Evolutionary conservation across 2,797 vertebrate species (phyloP), one percentile per base, ranked within the genome.

Genomic region (Rhinoraja longicauda): DNA sequence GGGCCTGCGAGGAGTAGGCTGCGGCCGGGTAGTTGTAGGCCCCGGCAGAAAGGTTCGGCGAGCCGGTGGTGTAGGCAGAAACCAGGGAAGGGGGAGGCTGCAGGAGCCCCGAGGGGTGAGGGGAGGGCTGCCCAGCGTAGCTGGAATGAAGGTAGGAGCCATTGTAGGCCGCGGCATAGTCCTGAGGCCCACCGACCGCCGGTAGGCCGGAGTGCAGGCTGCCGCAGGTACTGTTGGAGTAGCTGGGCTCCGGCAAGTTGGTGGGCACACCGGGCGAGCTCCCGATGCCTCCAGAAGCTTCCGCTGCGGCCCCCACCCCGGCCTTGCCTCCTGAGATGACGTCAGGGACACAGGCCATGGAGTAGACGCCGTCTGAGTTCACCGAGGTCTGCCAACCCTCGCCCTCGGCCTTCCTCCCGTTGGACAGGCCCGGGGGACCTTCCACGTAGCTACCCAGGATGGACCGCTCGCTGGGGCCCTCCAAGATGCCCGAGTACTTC

Each of bases 401-500:
- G 32, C 97, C 97, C 95, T 99, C 99, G 36, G 97, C 98, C 96
- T 99, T 99, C 94, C 98, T 97, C 93, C 98, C 98, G 0, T 99
- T 99, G 95, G 99, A 96, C 93, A 99, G 97, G 94, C 98, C 98
- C 0, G 97, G 96, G 57, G 97, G 96, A 94, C 97, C 95, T 94
- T 99, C 98, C 0, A 98, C 96, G 95, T 99, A 99, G 94, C 98
- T 98, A 95, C 98, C 98, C 94, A 99, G 97, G 93, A 99, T 96
- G 36, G 97, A 97, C 93, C 99, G 96, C 94, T 99, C 99, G 0
- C 97, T 96, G 0, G 98, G 98, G 94, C 98, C 98, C 96, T 99
- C 99, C 94, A 99, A 96, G 95, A 99, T 98, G 94, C 99, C 99
- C 0, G 99, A 99, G 96, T 99, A 99, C 95, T 99, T 99, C 95